Conservation (phyloP, 2,888 invertebrate species). For the Hirtodrosophila confusa region DNA sequence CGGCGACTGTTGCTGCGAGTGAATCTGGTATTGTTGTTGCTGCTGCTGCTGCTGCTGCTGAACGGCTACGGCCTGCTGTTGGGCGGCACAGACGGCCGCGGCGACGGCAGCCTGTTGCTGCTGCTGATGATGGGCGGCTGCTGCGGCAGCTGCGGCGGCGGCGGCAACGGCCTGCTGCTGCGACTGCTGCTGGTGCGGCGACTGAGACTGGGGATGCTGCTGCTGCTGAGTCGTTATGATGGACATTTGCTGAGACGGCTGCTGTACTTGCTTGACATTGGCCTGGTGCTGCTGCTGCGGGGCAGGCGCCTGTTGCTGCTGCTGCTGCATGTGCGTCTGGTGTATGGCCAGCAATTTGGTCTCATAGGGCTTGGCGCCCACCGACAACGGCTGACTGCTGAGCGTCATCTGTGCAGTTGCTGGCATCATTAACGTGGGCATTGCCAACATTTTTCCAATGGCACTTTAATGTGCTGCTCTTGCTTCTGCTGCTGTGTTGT, state of each 20-base stretch:
- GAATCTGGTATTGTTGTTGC: conserved; percentile 83
- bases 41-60: conserved; percentile 83
- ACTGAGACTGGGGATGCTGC: conserved; percentile 79
- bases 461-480: conserved; percentile 44
- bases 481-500: conserved; percentile 39
- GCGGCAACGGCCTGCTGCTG: conserved; percentile 77
- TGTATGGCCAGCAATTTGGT: conserved; percentile 84
- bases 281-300: conserved; percentile 63
- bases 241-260: conserved; percentile 80
- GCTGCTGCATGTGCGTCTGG: conserved; percentile 83
- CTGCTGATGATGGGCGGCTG: conserved; percentile 80
- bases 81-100: conserved; percentile 79
- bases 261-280: conserved; percentile 76
- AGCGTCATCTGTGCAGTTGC: conserved; percentile 85
- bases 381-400: conserved; percentile 84
- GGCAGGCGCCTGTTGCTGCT: conserved; percentile 67
- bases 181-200: conserved; percentile 76
- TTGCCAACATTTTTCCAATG: conserved; percentile 83
- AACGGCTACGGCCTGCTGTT: conserved; percentile 81
- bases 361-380: conserved; percentile 84
- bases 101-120: conserved; percentile 77
- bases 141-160: conserved; percentile 77
- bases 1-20: conserved; percentile 84
- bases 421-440: conserved; percentile 85
- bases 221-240: conserved; percentile 77